Evolutionary conservation across 2,888 invertebrate species (phyloP).

Genomic region (Osmoderma eremita): DNA sequence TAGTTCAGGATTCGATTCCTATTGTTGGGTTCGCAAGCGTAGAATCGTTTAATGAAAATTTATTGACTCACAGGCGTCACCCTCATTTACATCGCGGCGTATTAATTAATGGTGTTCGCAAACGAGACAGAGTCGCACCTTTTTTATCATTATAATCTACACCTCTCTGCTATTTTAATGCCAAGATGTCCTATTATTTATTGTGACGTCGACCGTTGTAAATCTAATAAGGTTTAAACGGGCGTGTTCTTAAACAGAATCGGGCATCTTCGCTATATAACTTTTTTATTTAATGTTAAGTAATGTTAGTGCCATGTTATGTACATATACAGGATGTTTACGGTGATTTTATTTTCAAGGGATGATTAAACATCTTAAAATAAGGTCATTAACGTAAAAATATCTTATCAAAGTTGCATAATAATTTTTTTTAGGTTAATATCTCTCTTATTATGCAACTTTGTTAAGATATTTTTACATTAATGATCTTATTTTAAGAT

Average conservation of each 20-base stretch:
- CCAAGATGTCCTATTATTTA: conserved; percentile 11
- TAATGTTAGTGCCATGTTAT: too few species aligned
- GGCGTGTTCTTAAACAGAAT: conserved; percentile 22
- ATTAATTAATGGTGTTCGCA: conserved; percentile 34
- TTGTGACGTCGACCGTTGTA: background rate
- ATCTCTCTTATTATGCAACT: too few species aligned
- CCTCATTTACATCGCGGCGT: conserved; percentile 20
- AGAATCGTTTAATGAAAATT: conserved; percentile 28
- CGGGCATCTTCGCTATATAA: conserved; percentile 1
- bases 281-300: conserved; percentile 7
- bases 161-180: conserved; percentile 20
- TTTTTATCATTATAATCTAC: conserved; percentile 22
- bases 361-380: too few species aligned
- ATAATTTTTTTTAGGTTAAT: too few species aligned
- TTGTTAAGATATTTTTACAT: too few species aligned
- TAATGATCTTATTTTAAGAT: too few species aligned
- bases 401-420: too few species aligned
- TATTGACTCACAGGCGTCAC: conserved; percentile 31
- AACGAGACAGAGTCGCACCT: conserved; percentile 21
- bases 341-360: too few species aligned
- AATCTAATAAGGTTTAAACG: conserved; percentile 22
- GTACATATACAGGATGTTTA: too few species aligned
- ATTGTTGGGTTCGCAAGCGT: conserved; percentile 8
- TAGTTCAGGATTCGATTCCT: background rate
- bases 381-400: too few species aligned